Conservation (phyloP, 2,113 vertebrate genomes). For the Setophaga coronata region DNA sequence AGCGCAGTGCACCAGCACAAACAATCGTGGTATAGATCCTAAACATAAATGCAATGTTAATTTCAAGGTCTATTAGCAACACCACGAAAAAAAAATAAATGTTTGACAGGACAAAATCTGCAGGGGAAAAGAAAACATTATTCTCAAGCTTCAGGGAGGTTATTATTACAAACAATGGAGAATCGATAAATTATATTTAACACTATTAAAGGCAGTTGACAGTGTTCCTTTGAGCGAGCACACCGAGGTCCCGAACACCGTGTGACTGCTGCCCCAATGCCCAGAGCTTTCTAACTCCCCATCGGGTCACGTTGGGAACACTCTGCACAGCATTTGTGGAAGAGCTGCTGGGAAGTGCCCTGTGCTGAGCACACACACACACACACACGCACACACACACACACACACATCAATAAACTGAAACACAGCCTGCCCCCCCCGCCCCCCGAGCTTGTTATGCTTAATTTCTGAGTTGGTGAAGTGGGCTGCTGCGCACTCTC, state of each 20-base stretch:
- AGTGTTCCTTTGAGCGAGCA: conserved; percentile 65
- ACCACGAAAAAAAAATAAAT: not conserved
- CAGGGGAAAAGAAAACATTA: conserved; percentile 65
- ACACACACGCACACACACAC: not conserved
- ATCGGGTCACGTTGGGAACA: conserved; percentile 38
- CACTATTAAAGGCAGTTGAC: conserved; percentile 58
- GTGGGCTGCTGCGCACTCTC: conserved; percentile 51
- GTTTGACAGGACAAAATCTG: conserved; percentile 44
- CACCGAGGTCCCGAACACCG: conserved; percentile 25
- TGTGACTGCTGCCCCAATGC: conserved; percentile 25
- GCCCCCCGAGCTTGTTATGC: conserved; percentile 33
- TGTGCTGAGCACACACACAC: not conserved
- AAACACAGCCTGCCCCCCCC: not conserved
- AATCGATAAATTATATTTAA: conserved; percentile 65
- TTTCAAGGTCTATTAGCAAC: conserved; percentile 72
- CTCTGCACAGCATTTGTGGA: conserved; percentile 9
- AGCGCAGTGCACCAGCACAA: not conserved
- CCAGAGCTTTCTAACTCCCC: not conserved
- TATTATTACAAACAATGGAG: conserved; percentile 61
- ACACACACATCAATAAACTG: not conserved
- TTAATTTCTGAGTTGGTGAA: conserved; percentile 65
- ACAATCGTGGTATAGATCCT: not conserved
- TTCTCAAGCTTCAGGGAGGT: conserved; percentile 61
- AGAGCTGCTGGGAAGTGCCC: conserved; percentile 54
- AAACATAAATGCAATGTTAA: conserved; percentile 49